These are phyloP conservation scores for Odontamblyopus lacepedii DNA, from an alignment of 2,797 vertebrate genomes.

Conservation along the genomic window DNA sequence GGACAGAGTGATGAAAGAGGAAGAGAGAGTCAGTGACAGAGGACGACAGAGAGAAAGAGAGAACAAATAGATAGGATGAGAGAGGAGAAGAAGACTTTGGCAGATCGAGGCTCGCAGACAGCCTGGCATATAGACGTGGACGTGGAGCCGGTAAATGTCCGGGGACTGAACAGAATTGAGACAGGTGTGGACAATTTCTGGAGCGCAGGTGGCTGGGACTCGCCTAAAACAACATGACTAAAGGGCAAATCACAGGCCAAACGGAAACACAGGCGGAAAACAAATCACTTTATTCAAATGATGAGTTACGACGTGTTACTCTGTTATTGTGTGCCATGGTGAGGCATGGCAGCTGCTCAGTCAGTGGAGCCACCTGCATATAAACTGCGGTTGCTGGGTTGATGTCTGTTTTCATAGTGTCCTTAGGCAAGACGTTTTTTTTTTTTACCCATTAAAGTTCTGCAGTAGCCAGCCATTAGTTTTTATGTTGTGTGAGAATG, in stretches of 20 bases:
- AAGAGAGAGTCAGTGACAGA: background rate
- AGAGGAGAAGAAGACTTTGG: background rate
- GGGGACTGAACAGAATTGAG: conserved; percentile 14
- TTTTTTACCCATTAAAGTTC: background rate
- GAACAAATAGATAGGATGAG: background rate
- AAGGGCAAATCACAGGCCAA: conserved; percentile 6
- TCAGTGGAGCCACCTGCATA: background rate
- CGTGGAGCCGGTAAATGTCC: conserved; percentile 8
- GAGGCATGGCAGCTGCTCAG: background rate
- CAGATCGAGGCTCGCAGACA: conserved; percentile 3
- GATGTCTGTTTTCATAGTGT: background rate
- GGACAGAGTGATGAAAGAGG: too few species aligned
- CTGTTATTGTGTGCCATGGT: background rate
- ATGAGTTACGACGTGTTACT: background rate
- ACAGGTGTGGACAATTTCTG: conserved; percentile 15
- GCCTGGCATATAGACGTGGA: conserved; percentile 5
- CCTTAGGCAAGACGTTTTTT: background rate
- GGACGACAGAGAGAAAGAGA: too few species aligned
- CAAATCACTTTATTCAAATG: conserved; percentile 14
- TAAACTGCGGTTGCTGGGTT: background rate
- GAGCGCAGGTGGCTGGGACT: conserved; percentile 8
- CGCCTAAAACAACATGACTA: conserved; percentile 2
- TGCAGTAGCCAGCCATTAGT: background rate
- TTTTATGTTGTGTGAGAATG: background rate
- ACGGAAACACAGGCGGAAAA: background rate